Base-by-base conservation (phyloP, 2,113 vertebrate genomes). In the Mystacornis crossleyi region DNA sequence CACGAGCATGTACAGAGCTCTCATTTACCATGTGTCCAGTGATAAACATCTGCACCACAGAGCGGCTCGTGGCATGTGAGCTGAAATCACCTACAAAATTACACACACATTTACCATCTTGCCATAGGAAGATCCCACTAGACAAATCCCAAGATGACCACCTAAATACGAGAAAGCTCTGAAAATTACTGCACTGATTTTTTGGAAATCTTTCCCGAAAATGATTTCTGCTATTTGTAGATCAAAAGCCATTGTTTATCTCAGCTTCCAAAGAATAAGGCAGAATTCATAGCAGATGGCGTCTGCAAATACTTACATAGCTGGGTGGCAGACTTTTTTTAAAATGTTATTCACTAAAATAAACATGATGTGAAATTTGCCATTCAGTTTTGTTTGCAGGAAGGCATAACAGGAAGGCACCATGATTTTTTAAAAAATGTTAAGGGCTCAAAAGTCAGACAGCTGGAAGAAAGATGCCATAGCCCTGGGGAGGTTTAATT, bases 161-260 rank as follows among this genome's bases (percentile, higher is more conserved):
- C 3, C 21, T 81, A 78, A 79, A 53, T 47, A 87, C 38, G 14
- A 91, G 25, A 84, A 86, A 89, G 10, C 11, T 72, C 65, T 72
- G 62, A 64, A 93, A 91, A 72, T 24, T 14, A 80, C 51, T 51
- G 47, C 21, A 58, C 19, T 16, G 9, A 6, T 26, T 21, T 42
- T 90, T 78, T 25, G 3, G 17, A 88, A 93, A 80, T 65, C 61
- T 86, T 89, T 72, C 20, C 34, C 25, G 20, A 3, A 54, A 88
- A 62, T 40, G 0, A 28, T 80, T 86, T 88, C 66, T 93, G 33
- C 33, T 88, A 62, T 81, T 94, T 91, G 26, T 15, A 86, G 74
- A 91, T 70, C 53, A 91, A 94, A 96, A 88, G 57, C 13, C 24
- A 73, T 85, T 67, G 38, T 94, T 96, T 95, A 94, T 85, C 84